Evolutionary conservation across 2,888 invertebrate species (phyloP).

Genomic region (Coecobrya sp.): DNA sequence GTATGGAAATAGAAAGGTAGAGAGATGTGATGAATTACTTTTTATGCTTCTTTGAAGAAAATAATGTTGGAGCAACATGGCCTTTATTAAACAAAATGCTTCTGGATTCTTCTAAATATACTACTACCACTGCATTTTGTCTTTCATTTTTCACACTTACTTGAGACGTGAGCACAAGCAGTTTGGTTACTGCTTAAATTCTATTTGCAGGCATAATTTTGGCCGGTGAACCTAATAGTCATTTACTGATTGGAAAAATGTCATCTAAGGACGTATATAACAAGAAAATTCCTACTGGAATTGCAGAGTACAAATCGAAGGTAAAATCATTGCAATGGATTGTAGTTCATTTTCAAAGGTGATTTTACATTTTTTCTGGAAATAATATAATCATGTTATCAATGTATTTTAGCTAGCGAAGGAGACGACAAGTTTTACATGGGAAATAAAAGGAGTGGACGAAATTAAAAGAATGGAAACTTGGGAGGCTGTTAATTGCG

Average conservation of each 20-base stretch:
- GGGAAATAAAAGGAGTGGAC: constrained; percentile 75
- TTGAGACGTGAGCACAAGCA: neutral
- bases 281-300: constrained; percentile 57
- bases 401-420: constrained; percentile 54
- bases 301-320: constrained; percentile 70
- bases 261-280: constrained; percentile 41
- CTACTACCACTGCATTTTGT: no score
- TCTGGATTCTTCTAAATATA: neutral
- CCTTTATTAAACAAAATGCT: neutral
- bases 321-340: constrained; percentile 41
- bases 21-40: neutral
- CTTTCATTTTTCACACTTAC: neutral
- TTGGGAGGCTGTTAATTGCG: constrained; percentile 73
- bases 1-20: neutral
- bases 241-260: neutral
- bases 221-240: neutral
- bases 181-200: no score
- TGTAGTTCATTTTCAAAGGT: no score
- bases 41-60: neutral
- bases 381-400: neutral
- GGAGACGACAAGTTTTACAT: constrained; percentile 74
- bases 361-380: no score
- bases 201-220: neutral
- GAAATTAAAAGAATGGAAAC: constrained; percentile 60
- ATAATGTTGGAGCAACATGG: neutral